Evolutionary conservation across 1,140 invertebrate species (phyloP), one percentile per base, ranked within the genome.

Genomic region (Cardiocondyla obscurior): DNA sequence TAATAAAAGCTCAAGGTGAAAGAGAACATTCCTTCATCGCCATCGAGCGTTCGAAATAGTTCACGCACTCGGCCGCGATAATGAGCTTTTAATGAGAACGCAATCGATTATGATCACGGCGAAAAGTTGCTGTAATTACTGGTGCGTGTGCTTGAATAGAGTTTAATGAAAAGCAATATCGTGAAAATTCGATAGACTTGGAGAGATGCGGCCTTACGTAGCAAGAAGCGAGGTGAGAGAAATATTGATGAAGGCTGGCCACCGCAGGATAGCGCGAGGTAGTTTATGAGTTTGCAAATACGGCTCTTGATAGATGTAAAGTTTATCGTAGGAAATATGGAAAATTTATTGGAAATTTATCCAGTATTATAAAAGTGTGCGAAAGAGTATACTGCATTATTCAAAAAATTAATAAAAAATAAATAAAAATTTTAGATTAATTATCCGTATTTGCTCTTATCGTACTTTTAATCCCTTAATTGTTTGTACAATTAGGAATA

Each of bases 111-210:
- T 87, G 64, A 57, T 51, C 51, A 36, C 16, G 44, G 51, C 55
- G 46, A 82, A 85, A 87, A 88, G 79, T 87, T 87, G 65, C 74
- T 51, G 64, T 85, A 82, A 88, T 88, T 87, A 82, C 58, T 44
- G 65, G 53, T 88, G 81, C 85, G 72, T 83, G 64, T 39, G 57
- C 72, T 49, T 76, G 83, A 88, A 65, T 62, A 72, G 67, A 77
- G 73, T 87, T 88, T 85, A 85, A 88, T 88, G 85, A 84, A 88
- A 88, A 82, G 82, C 85, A 85, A 87, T 88, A 85, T 85, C 77
- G 76, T 28, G 55, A 74, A 77, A 85, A 85, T 84, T 84, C 85
- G 82, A 87, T 84, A 81, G 67, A 86, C 55, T 67, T 25, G 28
- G 14, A 10, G 42, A 46, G 83, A 85, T 64, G 55, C 51, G 53